Base-by-base conservation (phyloP, 2,888 invertebrate species). In the Syritta pipiens region DNA sequence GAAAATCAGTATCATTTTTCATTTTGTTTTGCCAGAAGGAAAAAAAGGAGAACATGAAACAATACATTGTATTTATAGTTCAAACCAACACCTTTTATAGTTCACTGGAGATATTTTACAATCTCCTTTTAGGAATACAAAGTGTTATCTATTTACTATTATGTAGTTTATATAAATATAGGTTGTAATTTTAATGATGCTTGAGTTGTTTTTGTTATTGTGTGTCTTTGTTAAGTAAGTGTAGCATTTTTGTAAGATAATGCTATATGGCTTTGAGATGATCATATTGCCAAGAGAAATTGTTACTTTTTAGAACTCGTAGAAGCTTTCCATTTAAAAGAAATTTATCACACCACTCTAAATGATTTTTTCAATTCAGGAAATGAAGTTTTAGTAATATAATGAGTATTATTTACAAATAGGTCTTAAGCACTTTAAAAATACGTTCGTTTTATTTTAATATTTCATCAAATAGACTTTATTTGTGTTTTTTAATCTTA, bases 291-390 rank as follows among this genome's bases (percentile, higher is more conserved):
- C n/a, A n/a, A n/a, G n/a, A n/a, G n/a, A n/a, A 40, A 48, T 37
- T 12, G 12, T 32, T 24, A 53, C 9, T 28, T 28, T 20, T n/a
- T 6, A 46, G 9, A 32, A 48, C 12, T 37, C 82, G 82, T 84
- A 86, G 82, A 85, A 84, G 83, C 77, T 84, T 83, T 83, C 83
- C 83, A 86, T 85, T 85, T 85, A 86, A 85, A 83, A 83, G 81
- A 85, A 84, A 46, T 5, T 35, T 32, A 37, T 46, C 22, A 37
- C n/a, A 26, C 30, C 19, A 24, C 24, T 51, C 10, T 28, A 0
- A 14, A 32, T 35, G 1, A 10, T 10, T 22, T 22, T 37, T 17
- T 28, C 9, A 32, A 20, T 44, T 65, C 26, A 17, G 32, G 19
- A 20, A 12, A 12, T 48, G 35, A 17, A 24, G 30, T 53, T 37